Conservation (phyloP, 1,140 invertebrate species). For the Hyposmocoma kahamanoa region DNA sequence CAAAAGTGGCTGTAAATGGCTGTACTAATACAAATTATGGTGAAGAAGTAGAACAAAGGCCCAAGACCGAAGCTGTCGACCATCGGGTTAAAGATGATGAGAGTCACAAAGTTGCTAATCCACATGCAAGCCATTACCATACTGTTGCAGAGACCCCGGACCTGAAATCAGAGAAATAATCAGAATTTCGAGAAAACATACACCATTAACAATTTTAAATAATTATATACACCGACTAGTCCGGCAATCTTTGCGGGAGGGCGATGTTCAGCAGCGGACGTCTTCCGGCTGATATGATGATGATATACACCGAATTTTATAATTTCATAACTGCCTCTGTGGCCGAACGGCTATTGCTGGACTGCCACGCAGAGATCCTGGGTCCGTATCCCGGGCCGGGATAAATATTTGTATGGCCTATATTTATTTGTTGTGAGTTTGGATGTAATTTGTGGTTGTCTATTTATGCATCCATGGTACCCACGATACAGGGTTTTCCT, state of each 20-base stretch:
- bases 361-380: too few relatives aligned
- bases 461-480: too few relatives aligned
- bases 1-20: constrained; percentile 43
- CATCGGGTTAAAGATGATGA: constrained; percentile 50
- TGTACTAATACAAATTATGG: constrained; percentile 37
- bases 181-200: background rate
- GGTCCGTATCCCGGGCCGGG: too few relatives aligned
- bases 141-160: constrained; percentile 54
- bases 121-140: constrained; percentile 44
- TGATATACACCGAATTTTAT: background rate
- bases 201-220: background rate
- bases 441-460: too few relatives aligned
- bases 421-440: too few relatives aligned
- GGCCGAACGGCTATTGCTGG: background rate
- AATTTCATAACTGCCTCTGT: background rate
- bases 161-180: constrained; percentile 26
- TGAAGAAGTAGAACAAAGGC: constrained; percentile 45
- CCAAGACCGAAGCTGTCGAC: constrained; percentile 41
- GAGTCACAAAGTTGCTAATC: constrained; percentile 51
- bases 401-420: too few relatives aligned
- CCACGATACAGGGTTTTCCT: too few relatives aligned
- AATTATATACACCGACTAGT: background rate
- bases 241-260: background rate
- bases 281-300: background rate
- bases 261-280: background rate